Evolutionary conservation across 1,140 invertebrate species (phyloP).

Genomic region (Drosophila lacertosa): DNA sequence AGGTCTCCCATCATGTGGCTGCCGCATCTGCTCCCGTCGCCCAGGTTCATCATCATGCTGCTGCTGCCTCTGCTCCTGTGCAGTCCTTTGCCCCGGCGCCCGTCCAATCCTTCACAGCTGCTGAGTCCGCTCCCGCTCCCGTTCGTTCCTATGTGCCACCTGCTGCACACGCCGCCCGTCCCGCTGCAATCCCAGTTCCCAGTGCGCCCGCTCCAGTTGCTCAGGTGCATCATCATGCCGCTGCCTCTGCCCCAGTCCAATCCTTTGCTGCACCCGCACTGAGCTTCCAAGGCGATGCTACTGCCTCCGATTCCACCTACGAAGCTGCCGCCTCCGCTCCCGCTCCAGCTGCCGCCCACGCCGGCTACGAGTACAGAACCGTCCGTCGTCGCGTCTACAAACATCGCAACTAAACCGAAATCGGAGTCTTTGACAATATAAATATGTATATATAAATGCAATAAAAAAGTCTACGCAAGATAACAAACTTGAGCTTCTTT

Average conservation of each 20-base stretch:
- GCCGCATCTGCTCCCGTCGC: too few relatives aligned
- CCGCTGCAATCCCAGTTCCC: too few relatives aligned
- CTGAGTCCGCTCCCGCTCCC: slow-evolving; percentile 31
- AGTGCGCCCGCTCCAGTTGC: slow-evolving; percentile 8
- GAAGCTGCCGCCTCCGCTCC: slow-evolving; percentile 63
- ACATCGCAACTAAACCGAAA: slow-evolving; percentile 57
- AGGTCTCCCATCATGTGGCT: too few relatives aligned
- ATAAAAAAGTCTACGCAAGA: slow-evolving; percentile 19
- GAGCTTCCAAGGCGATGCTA: slow-evolving; percentile 45
- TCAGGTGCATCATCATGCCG: slow-evolving; percentile 4
- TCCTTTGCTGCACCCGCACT: slow-evolving; percentile 47
- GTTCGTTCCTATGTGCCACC: slow-evolving; percentile 21
- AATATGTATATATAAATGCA: slow-evolving; percentile 7
- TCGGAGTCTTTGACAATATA: neutral
- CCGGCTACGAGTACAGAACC: slow-evolving; percentile 66
- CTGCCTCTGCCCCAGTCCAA: slow-evolving; percentile 32
- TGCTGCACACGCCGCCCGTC: too few relatives aligned
- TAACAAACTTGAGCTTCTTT: neutral
- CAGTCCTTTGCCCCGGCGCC: slow-evolving; percentile 20
- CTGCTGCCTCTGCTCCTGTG: slow-evolving; percentile 19
- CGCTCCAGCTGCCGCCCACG: slow-evolving; percentile 29
- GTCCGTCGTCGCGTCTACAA: slow-evolving; percentile 69
- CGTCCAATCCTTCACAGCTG: slow-evolving; percentile 27
- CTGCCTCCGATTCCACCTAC: slow-evolving; percentile 25
- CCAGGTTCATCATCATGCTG: too few relatives aligned